Base-by-base conservation (phyloP, 2,888 invertebrate species). In the Orthonevra nobilis region DNA sequence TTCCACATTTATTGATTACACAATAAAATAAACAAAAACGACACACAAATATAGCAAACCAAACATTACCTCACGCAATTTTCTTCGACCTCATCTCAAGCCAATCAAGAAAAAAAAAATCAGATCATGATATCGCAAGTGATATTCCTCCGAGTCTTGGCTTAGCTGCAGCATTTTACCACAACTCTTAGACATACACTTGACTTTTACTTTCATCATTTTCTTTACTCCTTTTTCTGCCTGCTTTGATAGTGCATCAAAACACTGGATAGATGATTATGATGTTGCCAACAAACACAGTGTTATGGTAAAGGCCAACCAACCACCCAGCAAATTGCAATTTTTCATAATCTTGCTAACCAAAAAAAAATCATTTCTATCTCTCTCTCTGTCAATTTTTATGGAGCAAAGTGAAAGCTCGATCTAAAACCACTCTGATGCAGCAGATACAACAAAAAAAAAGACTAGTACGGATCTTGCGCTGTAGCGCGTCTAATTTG, bases 351-450 rank as follows among this genome's bases (percentile, higher is more conserved):
- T 72, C 70, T 72, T 50, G 68, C 54, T 61, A 52, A 36, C 23
- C 32, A 56, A 56, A 66, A 32, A 74, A 61, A 64, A 64, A 64
- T 48, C 9, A 28, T n/a, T n/a, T n/a, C n/a, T n/a, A n/a, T n/a
- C n/a, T n/a, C n/a, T n/a, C n/a, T n/a, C n/a, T n/a, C n/a, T n/a
- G n/a, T n/a, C 19, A 61, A 50, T 72, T 72, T n/a, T 81, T 82
- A 77, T 82, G 81, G 81, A 81, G 82, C 70, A 81, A 81, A 82
- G 82, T 81, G 82, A 82, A 82, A 82, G 82, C 81, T 68, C 66
- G 46, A 52, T 36, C 42, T 56, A 34, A n/a, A 19, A 38, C 20
- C 30, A 10, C 9, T 38, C 23, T 23, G 48, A 34, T 20, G 10
- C 15, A 38, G 26, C 17, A 4, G 17, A 44, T 44, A 14, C 44